Evolutionary conservation across 2,888 invertebrate species (phyloP), one percentile per base, ranked within the genome.

Genomic region (Agriopis leucophaearia): DNA sequence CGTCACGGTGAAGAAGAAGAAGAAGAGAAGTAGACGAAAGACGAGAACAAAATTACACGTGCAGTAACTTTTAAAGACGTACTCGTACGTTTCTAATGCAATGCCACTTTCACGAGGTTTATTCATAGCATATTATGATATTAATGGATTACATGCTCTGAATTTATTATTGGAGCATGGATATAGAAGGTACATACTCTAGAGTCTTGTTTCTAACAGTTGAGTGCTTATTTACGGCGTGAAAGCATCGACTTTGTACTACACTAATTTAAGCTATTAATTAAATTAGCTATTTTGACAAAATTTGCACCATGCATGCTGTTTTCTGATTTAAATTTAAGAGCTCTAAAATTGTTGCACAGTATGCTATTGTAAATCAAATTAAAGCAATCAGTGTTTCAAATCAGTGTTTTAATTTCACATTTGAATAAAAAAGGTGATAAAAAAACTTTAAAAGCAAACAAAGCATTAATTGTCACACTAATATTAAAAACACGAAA

Each of bases 121-220:
- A 71, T 77, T 78, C 76, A 74, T 73, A 73, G 27, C 27, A 27
- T 27, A 27, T 58, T 42, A 38, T 71, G 78, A 74, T 78, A 81
- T 81, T 82, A 83, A 83, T 83, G 82, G 82, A 80, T 78, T 80
- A 74, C 82, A 82, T 83, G 82, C 75, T 70, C 68, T 57, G 83
- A 83, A 81, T 83, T 75, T 80, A 58, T 65, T 13, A 66, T 44
- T 18, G 27, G 54, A 54, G 9, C 15, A 48, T 61, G 51, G 8
- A 51, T 42, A 15, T 38, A 27, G 38, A 8, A 8, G 38, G 38
- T 1, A n/a, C n/a, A n/a, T n/a, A 9, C 38, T 10, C 38, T 10
- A 9, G 38, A 38, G 7, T 6, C 13, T 44, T n/a, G 44, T 44
- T 7, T 2, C 6, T 44, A 7, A 27, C 27, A 27, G 27, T 27